Conservation (phyloP, 2,888 invertebrate species). For the Trissonchulus sp. region DNA sequence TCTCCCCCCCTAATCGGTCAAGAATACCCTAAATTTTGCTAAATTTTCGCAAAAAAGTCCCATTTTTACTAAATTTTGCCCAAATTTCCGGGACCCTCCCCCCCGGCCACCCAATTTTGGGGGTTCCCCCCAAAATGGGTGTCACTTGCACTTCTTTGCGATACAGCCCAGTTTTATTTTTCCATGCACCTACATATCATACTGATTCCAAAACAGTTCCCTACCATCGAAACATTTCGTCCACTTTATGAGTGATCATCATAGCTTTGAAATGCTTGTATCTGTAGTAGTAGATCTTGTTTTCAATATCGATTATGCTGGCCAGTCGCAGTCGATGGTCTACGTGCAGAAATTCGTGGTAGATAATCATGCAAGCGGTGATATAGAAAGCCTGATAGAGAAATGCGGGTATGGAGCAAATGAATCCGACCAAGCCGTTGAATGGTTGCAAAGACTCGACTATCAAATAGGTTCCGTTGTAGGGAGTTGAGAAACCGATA, state of each 20-base stretch:
- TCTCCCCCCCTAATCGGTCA: no score
- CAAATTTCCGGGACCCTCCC: no score
- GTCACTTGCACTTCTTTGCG: no score
- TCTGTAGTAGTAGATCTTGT: slow-evolving; percentile 8
- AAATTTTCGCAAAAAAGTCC: no score
- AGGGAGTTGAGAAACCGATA: slow-evolving; percentile 19
- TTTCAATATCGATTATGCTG: background rate
- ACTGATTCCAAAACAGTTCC: no score
- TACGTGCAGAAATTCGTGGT: background rate
- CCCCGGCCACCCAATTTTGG: no score
- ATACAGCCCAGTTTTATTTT: no score
- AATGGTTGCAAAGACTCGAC: background rate
- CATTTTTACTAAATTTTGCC: no score
- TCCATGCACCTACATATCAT: background rate
- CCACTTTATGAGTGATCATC: background rate
- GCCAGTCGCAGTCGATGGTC: background rate
- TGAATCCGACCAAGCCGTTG: background rate
- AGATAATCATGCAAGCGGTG: background rate
- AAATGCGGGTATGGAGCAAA: background rate
- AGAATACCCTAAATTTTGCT: no score
- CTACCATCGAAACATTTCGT: slow-evolving; percentile 10
- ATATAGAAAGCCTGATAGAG: background rate
- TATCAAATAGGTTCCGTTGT: slow-evolving; percentile 16
- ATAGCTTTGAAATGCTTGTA: background rate
- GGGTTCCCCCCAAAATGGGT: no score